These are phyloP conservation scores for Gavia stellata DNA, from an alignment of 2,113 vertebrate species.

Conservation along the genomic window DNA sequence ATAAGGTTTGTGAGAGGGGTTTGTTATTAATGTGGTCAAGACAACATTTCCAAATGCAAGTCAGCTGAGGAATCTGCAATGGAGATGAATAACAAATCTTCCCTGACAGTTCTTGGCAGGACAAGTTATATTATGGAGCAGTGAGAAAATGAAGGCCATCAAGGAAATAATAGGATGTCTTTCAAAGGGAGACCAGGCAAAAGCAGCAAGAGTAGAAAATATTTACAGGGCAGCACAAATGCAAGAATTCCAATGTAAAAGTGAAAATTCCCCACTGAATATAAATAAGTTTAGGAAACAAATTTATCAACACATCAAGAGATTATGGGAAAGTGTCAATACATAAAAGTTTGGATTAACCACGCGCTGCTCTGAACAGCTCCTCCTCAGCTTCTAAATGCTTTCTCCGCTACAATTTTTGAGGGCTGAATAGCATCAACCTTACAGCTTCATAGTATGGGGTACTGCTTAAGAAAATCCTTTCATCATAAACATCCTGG, in stretches of 20 bases:
- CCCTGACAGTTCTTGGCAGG: not conserved
- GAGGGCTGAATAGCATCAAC: not conserved
- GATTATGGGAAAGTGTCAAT: not conserved
- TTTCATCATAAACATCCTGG: not conserved
- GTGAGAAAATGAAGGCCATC: not conserved
- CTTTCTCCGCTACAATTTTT: not conserved
- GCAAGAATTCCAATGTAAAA: not conserved
- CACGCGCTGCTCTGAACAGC: not conserved
- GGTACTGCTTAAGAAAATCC: not conserved
- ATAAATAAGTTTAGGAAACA: not conserved
- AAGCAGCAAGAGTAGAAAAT: not conserved
- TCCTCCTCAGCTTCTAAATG: not conserved
- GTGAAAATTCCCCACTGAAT: not conserved
- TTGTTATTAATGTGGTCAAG: not conserved
- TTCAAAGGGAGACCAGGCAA: not conserved
- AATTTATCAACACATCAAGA: not conserved
- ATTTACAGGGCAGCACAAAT: not conserved
- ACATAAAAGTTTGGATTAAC: not conserved
- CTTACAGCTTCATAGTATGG: not conserved
- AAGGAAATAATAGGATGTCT: not conserved
- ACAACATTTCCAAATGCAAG: not conserved
- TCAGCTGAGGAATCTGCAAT: not conserved
- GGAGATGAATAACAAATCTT: not conserved
- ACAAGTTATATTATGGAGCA: not conserved
- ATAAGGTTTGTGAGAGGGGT: not conserved